Evolutionary conservation across 2,888 invertebrate genomes (phyloP).

Genomic region (Ectemnius continuus): DNA sequence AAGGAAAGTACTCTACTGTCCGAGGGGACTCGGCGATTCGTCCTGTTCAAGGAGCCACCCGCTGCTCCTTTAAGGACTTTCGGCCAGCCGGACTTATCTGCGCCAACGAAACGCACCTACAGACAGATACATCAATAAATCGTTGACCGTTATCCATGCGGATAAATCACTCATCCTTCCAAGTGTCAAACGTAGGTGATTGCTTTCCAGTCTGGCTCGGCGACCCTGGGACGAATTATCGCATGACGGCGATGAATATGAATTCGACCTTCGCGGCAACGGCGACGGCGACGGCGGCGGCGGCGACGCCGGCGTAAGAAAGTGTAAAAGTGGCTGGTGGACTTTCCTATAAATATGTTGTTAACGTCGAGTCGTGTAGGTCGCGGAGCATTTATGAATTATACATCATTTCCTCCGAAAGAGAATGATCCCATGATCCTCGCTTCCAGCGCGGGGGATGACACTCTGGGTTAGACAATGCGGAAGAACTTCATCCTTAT

Average conservation of each 20-base stretch:
- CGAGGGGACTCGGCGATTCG: too few species aligned
- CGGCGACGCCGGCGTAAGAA: slow-evolving; percentile 16
- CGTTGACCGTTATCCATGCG: not conserved
- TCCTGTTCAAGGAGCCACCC: too few species aligned
- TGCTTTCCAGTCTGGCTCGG: slow-evolving; percentile 20
- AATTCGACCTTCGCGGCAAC: slow-evolving; percentile 33
- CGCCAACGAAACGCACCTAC: too few species aligned
- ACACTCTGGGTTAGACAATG: too few species aligned
- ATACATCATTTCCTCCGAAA: slow-evolving; percentile 36
- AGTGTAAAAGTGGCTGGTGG: slow-evolving; percentile 40
- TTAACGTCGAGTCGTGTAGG: slow-evolving; percentile 25
- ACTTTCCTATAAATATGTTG: slow-evolving; percentile 48
- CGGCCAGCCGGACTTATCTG: too few species aligned
- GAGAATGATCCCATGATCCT: slow-evolving; percentile 1
- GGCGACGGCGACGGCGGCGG: too few species aligned
- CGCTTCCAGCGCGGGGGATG: not conserved
- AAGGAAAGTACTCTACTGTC: too few species aligned
- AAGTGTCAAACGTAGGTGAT: slow-evolving; percentile 9
- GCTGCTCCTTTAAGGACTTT: too few species aligned
- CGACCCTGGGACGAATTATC: slow-evolving; percentile 42
- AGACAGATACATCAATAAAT: too few species aligned
- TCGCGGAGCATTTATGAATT: slow-evolving; percentile 46
- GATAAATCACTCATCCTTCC: slow-evolving; percentile 1
- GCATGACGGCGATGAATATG: slow-evolving; percentile 38
- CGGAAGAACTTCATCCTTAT: too few species aligned